phyloP scores from a whole-genome alignment of 2,113 vertebrate species.

The Dipodomys merriami region DNA sequence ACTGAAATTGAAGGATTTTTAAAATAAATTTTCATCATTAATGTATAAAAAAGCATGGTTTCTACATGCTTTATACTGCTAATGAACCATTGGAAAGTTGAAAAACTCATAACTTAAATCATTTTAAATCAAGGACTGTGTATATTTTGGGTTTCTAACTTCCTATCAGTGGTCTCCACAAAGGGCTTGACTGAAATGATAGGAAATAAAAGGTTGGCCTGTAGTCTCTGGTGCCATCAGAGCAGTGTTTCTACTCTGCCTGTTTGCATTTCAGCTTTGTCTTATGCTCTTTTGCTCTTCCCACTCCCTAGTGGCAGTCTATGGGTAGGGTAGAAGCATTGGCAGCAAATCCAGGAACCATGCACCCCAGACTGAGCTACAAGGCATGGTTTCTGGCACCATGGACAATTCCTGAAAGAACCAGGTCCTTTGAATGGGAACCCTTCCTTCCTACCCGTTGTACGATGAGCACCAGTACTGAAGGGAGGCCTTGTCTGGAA shows the following conservation, averaged over 20 bases:
- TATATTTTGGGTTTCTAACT: background rate
- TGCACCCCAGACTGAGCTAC: background rate
- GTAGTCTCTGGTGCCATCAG: background rate
- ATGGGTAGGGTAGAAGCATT: background rate
- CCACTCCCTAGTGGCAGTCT: background rate
- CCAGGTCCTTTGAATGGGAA: background rate
- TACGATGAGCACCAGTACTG: background rate
- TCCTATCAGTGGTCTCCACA: background rate
- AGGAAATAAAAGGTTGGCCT: background rate
- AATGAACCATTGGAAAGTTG: background rate
- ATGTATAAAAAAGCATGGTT: background rate
- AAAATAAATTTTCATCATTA: background rate
- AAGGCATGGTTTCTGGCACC: background rate
- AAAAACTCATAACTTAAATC: background rate
- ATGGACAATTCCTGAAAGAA: background rate
- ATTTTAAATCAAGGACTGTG: too few relatives aligned
- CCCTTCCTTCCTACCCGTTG: rapidly evolving
- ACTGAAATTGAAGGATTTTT: background rate
- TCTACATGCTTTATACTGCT: background rate
- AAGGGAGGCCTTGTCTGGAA: background rate
- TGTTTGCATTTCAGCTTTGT: too few relatives aligned
- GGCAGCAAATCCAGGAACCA: background rate
- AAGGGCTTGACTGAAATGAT: background rate
- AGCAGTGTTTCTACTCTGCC: too few relatives aligned
- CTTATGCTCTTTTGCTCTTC: too few relatives aligned